These are phyloP conservation scores for Mirounga angustirostris DNA, from an alignment of 2,113 vertebrate species.

Conservation along the genomic window DNA sequence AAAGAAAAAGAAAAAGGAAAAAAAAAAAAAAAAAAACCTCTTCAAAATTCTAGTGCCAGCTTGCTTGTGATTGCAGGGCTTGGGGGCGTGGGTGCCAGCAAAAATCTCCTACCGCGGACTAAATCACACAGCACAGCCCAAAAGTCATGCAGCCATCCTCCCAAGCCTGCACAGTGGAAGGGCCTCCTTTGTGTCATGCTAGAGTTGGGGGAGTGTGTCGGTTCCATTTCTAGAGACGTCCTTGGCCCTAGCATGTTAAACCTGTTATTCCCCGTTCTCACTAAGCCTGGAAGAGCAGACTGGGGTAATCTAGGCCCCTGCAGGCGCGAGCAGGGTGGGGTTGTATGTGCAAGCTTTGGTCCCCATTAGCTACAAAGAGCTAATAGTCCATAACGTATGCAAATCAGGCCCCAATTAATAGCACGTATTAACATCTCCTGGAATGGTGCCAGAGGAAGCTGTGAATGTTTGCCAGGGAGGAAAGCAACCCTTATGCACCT, in stretches of 20 bases:
- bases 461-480: constrained; percentile 9
- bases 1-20: neutral
- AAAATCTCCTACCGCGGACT: constrained; percentile 52
- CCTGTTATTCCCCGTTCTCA: neutral
- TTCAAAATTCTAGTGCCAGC: constrained; percentile 67
- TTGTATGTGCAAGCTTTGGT: constrained; percentile 47
- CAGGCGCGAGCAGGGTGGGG: neutral
- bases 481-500: neutral
- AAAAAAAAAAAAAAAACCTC: neutral
- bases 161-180: neutral
- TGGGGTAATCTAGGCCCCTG: neutral
- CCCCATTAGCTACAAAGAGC: neutral
- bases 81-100: constrained; percentile 19
- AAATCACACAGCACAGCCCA: neutral
- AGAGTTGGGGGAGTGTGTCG: neutral
- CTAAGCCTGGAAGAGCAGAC: neutral
- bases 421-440: constrained; percentile 63
- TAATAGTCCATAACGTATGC: constrained; percentile 58
- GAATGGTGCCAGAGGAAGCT: constrained; percentile 3
- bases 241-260: neutral
- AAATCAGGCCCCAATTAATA: constrained; percentile 70
- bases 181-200: constrained; percentile 74
- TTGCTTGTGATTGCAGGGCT: neutral
- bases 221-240: neutral
- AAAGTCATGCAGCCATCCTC: neutral